Evolutionary conservation across 2,797 vertebrate genomes (phyloP).

Genomic region (Anabacerthia variegaticeps): DNA sequence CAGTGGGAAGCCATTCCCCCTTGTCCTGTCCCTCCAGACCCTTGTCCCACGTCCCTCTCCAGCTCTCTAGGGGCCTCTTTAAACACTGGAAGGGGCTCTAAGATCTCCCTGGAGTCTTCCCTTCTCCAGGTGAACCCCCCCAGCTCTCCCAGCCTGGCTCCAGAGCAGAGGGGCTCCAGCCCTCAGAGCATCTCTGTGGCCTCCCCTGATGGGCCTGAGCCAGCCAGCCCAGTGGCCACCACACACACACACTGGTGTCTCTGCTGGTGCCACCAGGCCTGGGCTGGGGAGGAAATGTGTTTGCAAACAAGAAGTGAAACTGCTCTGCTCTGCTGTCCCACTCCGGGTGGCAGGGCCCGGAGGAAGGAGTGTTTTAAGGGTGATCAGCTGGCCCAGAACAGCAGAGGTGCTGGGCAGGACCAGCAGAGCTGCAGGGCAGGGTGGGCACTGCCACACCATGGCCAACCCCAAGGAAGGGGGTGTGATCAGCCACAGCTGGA

Average conservation of each 20-base stretch:
- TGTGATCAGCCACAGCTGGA: rapidly evolving
- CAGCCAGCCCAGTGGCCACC: rapidly evolving
- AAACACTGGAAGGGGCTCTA: background rate
- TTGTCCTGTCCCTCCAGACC: rapidly evolving
- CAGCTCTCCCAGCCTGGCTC: background rate
- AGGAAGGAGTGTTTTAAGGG: background rate
- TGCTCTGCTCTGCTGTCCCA: background rate
- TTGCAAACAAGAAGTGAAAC: conserved; percentile 42
- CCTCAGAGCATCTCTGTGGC: rapidly evolving
- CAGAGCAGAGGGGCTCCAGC: background rate
- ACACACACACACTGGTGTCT: rapidly evolving
- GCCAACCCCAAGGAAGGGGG: background rate
- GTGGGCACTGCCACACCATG: rapidly evolving
- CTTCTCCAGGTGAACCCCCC: background rate
- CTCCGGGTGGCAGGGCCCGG: background rate
- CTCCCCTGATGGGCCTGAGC: background rate
- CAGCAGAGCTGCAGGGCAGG: background rate
- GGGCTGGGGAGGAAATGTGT: background rate
- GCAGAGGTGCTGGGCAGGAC: background rate
- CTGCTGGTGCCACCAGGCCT: background rate
- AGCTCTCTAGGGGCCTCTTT: background rate
- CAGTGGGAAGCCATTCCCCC: background rate
- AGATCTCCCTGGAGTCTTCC: background rate
- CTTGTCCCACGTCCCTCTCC: background rate
- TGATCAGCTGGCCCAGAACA: background rate